These are phyloP conservation scores for Rhopalosiphum padi DNA, from an alignment of 1,140 invertebrate species.

Conservation along the genomic window DNA sequence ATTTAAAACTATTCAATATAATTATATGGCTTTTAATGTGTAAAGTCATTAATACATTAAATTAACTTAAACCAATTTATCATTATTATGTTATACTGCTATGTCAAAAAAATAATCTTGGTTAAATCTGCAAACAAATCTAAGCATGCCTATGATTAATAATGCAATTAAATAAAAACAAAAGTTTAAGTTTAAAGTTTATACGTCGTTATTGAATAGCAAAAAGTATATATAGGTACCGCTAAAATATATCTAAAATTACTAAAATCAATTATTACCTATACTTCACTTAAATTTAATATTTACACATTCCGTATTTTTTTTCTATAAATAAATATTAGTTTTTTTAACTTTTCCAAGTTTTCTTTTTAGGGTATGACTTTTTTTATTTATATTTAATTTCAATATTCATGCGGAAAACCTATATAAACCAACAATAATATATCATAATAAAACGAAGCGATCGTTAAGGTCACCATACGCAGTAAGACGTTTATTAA, in stretches of 20 bases:
- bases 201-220: neutral
- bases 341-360: neutral
- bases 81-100: neutral
- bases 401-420: neutral
- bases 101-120: neutral
- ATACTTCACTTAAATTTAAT: too few species aligned
- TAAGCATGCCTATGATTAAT: neutral
- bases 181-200: neutral
- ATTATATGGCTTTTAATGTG: neutral
- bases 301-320: neutral
- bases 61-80: neutral
- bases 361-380: neutral
- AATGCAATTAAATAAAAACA: neutral
- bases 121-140: neutral
- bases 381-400: neutral
- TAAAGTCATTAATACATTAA: neutral
- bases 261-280: neutral
- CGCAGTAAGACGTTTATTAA: neutral
- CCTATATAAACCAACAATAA: neutral
- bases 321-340: too few species aligned
- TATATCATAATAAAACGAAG: neutral
- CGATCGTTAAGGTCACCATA: neutral
- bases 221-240: neutral
- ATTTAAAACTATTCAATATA: neutral
- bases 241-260: neutral